These are phyloP conservation scores for Phoenicopterus ruber DNA, from an alignment of 2,113 vertebrate species.

Conservation along the genomic window DNA sequence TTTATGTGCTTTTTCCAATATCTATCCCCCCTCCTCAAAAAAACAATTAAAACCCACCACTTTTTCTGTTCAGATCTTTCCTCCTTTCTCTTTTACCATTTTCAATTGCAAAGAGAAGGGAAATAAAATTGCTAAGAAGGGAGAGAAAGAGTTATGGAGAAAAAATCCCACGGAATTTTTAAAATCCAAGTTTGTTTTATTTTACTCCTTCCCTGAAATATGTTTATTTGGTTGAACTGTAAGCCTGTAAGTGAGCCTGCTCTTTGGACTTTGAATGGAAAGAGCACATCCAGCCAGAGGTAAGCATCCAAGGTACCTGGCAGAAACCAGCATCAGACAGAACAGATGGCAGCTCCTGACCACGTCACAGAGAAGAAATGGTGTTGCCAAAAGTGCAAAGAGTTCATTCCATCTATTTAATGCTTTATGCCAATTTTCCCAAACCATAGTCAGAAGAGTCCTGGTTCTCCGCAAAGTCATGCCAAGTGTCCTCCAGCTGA, in stretches of 20 bases:
- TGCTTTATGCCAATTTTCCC: background rate
- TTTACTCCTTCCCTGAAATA: background rate
- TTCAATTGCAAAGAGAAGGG: background rate
- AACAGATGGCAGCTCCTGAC: constrained; percentile 26
- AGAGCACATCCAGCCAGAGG: background rate
- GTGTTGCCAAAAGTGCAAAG: background rate
- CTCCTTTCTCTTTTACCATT: background rate
- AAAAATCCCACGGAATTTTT: background rate
- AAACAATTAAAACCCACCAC: background rate
- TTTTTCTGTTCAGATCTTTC: background rate
- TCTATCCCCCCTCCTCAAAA: background rate
- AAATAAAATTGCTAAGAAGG: background rate
- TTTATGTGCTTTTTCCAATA: background rate
- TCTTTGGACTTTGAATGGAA: background rate
- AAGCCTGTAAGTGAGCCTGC: background rate
- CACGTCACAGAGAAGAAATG: background rate
- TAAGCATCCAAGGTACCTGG: constrained; percentile 11
- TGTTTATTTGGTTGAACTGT: background rate
- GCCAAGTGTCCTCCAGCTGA: background rate
- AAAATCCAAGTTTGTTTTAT: background rate
- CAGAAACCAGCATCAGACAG: background rate
- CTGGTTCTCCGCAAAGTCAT: background rate
- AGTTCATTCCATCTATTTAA: background rate
- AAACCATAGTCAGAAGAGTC: background rate
- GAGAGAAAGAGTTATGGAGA: background rate